Evolutionary conservation across 2,888 invertebrate genomes (phyloP).

Genomic region (Pristionchus japonicus): DNA sequence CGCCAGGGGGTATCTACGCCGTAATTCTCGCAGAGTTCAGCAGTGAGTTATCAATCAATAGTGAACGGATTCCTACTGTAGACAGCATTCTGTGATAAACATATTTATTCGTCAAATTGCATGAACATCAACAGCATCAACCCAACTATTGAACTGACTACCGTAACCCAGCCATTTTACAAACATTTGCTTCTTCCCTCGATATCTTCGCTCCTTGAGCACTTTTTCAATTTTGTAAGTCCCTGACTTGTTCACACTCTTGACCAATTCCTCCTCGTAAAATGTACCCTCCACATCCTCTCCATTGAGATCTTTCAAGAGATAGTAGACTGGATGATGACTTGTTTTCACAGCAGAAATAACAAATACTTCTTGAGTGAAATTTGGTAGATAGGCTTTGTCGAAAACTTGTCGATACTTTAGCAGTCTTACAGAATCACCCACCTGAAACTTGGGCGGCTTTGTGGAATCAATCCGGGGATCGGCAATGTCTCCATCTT

Average conservation of each 20-base stretch:
- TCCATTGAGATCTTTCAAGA: neutral
- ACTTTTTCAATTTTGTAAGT: neutral
- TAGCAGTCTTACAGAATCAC: neutral
- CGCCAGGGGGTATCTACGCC: neutral
- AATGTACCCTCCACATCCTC: neutral
- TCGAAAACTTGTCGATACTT: neutral
- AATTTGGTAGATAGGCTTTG: neutral
- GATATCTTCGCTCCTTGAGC: neutral
- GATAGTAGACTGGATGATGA: neutral
- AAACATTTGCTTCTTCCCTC: neutral
- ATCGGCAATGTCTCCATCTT: neutral
- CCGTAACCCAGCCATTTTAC: neutral
- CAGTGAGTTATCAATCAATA: neutral
- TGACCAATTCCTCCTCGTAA: neutral
- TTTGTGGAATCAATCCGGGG: too few relatives aligned
- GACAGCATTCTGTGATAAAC: neutral
- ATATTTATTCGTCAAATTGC: neutral
- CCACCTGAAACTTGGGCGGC: neutral
- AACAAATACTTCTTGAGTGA: neutral
- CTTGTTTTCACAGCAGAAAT: neutral
- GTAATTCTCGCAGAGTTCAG: neutral
- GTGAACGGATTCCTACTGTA: neutral
- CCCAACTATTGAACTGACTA: neutral
- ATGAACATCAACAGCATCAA: too few relatives aligned
- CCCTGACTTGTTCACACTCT: neutral